Base-by-base conservation (phyloP, 1,140 invertebrate species). In the Drosophila tristis region DNA sequence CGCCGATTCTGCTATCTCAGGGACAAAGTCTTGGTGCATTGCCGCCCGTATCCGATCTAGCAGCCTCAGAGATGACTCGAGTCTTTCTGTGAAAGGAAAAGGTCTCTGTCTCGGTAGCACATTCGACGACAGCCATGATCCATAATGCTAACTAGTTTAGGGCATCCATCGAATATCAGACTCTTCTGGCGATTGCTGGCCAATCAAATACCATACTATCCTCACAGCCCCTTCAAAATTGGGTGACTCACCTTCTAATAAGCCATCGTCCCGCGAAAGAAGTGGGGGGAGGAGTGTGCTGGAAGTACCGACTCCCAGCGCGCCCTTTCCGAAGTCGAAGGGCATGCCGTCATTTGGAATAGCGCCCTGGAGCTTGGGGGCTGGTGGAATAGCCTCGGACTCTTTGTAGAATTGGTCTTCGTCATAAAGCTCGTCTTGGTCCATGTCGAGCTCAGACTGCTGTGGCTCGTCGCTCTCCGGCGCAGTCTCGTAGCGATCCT, bases 401-500 rank as follows among this genome's bases (percentile, higher is more conserved):
- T 90, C 87, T n/a, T 89, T 90, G 35, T 90, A 90, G 56, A 91
- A 91, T 53, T 90, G 84, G 65, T 93, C 93, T 59, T 93, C 92
- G 45, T 92, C 86, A 35, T 90, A 92, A 0, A 92, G 73, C 29
- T 93, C 92, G 61, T 93, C 92, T 25, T 91, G 89, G 20, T 93
- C 92, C 63, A 93, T 84, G 58, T 93, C 92, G 2, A 90, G 43
- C 16, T 91, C 92, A 23, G 91, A 86, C 49, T 92, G 91, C 58
- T 94, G 93, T 55, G 92, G 86, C 72, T 97, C 96, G 80, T 97
- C 96, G 2, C 94, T 92, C 84, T 96, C 95, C 2, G 94, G 90
- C n/a, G 94, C 92, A 16, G 95, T 95, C 81, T 96, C 95, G 89
- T 95, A 97, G 62, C 95, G 94, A 74, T 96, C 95, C 72, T 95